Base-by-base conservation (phyloP, 2,888 invertebrate species). In the Autographa pulchrina region DNA sequence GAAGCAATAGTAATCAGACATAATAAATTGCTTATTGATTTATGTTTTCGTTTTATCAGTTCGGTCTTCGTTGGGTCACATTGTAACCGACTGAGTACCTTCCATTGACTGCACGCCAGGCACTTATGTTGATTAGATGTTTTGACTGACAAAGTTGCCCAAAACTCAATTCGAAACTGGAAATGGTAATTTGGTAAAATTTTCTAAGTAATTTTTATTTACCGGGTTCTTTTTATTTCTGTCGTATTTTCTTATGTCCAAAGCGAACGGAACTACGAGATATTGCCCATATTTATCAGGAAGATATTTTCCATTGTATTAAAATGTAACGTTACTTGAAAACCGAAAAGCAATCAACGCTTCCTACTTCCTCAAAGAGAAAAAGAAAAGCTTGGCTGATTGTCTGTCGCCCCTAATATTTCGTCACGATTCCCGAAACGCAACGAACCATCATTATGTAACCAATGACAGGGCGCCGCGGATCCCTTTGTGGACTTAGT, bases 381-480 rank as follows among this genome's bases (percentile, higher is more conserved):
- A n/a, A 48, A n/a, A 48, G 16, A n/a, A n/a, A n/a, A 16, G 48
- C 48, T n/a, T 48, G 48, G 48, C n/a, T 48, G 5, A 48, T 48
- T 48, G 48, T 20, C 25, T 56, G 59, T 62, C 62, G 52, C 25
- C 48, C 43, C 16, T 48, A 2, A 35, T 56, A 66, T 79, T 58
- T 75, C 64, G 20, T 62, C 62, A 35, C 9, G 69, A 52, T 67
- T 60, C 54, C 48, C 31, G 35, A 52, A 68, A n/a, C n/a, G 59
- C 59, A 38, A 62, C 66, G 67, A 58, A 48, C 54, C 70, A 58
- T 56, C 59, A 41, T 76, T 58, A 54, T 68, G 38, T 65, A 32
- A 31, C 31, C 32, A 67, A 77, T 56, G 54, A 68, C 54, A 68
- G n/a, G 14, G 63, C 61, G 65, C 81, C 71, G 72, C 81, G 58